Conservation (phyloP, 2,888 invertebrate genomes). For the Yponomeuta plumbellus region DNA sequence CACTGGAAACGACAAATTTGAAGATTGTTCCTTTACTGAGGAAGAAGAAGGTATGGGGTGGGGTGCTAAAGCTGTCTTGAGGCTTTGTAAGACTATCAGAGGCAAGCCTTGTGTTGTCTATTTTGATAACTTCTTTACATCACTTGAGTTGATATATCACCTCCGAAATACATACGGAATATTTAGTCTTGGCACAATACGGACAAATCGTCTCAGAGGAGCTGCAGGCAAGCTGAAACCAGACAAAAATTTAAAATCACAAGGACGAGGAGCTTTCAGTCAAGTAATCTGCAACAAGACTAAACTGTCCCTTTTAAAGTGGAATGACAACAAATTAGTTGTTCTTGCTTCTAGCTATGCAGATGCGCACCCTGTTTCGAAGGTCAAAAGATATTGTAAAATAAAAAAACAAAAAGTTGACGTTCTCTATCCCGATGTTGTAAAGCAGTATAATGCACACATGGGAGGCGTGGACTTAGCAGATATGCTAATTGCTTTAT, state of each 20-base stretch:
- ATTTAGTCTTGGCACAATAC: constrained; percentile 14
- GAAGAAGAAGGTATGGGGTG: constrained; percentile 23
- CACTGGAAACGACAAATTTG: constrained; percentile 27
- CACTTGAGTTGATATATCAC: constrained; percentile 11
- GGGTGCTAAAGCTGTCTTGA: constrained; percentile 30
- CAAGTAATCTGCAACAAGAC: constrained; percentile 3
- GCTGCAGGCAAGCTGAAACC: neutral
- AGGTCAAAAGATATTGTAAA: constrained; percentile 25
- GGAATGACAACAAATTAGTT: constrained; percentile 29
- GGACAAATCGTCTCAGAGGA: constrained; percentile 15
- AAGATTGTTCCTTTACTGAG: constrained; percentile 26
- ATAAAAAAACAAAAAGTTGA: constrained; percentile 22
- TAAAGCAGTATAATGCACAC: constrained; percentile 26
- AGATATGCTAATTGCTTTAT: constrained; percentile 20
- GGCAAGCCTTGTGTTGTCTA: constrained; percentile 16
- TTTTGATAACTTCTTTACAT: neutral
- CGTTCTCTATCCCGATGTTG: constrained; percentile 26
- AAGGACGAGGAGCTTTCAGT: neutral
- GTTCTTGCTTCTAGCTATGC: constrained; percentile 25
- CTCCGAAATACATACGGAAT: constrained; percentile 15
- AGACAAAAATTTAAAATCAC: constrained; percentile 11
- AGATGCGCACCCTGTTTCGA: constrained; percentile 23
- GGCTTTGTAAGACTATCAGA: constrained; percentile 24
- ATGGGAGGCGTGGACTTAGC: constrained; percentile 17
- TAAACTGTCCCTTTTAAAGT: constrained; percentile 16